Evolutionary conservation across 1,140 invertebrate genomes (phyloP).

Genomic region (Heliconius congener): DNA sequence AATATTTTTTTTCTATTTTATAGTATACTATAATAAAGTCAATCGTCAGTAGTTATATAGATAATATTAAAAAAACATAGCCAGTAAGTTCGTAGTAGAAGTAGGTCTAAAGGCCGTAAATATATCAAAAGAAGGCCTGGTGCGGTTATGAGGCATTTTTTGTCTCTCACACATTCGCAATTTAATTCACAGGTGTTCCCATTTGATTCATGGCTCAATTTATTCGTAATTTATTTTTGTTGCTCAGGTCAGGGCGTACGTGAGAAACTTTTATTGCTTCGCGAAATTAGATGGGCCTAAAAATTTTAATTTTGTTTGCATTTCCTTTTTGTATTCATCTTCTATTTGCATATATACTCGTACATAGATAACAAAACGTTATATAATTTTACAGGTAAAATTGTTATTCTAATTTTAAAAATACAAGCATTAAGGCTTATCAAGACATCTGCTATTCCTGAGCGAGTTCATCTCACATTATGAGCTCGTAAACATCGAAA

Average conservation of each 20-base stretch:
- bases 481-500: constrained; percentile 43
- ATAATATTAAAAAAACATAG: background rate
- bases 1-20: too few species aligned
- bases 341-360: background rate
- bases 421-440: background rate
- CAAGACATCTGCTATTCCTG: constrained; percentile 9
- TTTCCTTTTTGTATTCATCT: background rate
- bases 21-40: too few species aligned
- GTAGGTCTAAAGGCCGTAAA: background rate
- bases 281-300: constrained; percentile 20
- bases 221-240: constrained; percentile 40
- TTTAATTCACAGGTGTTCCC: constrained; percentile 40
- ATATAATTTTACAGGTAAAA: background rate
- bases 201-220: constrained; percentile 39
- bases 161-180: constrained; percentile 33
- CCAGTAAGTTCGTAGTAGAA: background rate
- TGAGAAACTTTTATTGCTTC: constrained; percentile 32
- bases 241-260: constrained; percentile 24
- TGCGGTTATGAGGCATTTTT: constrained; percentile 15
- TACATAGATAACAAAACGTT: background rate
- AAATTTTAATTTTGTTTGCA: constrained; percentile 17
- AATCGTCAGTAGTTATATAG: background rate
- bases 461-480: constrained; percentile 17
- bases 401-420: background rate
- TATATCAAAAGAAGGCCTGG: background rate